Conservation (phyloP, 2,888 invertebrate genomes). For the Callyntrura sp. region DNA sequence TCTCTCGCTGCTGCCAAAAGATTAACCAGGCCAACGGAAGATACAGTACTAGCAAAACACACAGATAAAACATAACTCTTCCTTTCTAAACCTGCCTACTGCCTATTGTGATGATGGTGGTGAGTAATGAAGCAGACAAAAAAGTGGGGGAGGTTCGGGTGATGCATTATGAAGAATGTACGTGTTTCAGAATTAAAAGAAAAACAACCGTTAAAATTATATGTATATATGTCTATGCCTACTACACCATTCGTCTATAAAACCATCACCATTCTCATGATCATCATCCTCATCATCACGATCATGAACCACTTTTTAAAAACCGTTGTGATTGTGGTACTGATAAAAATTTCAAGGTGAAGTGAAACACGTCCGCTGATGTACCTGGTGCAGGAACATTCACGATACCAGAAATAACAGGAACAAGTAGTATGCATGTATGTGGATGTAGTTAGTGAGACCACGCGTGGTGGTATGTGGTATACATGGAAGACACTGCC, state of each 20-base stretch:
- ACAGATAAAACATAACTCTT: too few species aligned
- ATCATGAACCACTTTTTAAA: background rate
- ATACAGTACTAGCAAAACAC: too few species aligned
- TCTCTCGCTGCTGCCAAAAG: too few species aligned
- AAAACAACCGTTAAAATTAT: too few species aligned
- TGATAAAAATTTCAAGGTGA: slow-evolving; percentile 29
- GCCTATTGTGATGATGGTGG: background rate
- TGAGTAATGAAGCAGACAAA: background rate
- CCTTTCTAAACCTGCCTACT: background rate
- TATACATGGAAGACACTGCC: too few species aligned
- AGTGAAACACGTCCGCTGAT: background rate
- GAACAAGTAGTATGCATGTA: too few species aligned
- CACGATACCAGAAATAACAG: too few species aligned
- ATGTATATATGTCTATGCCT: background rate
- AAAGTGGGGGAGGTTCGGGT: background rate
- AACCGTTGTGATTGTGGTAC: slow-evolving; percentile 14
- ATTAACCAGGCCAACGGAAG: slow-evolving; percentile 6
- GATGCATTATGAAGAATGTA: background rate
- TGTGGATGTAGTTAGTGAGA: background rate
- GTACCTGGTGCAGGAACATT: background rate
- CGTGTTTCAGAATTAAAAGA: too few species aligned
- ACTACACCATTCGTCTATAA: background rate
- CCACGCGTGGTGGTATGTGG: background rate
- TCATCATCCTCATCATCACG: background rate
- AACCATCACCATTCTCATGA: background rate